Percentiles rank a stretch among this genome's conserved stretches.
Evolutionary conservation across 1,140 invertebrate species (phyloP).

Genomic region (Rhopalosiphum padi): DNA sequence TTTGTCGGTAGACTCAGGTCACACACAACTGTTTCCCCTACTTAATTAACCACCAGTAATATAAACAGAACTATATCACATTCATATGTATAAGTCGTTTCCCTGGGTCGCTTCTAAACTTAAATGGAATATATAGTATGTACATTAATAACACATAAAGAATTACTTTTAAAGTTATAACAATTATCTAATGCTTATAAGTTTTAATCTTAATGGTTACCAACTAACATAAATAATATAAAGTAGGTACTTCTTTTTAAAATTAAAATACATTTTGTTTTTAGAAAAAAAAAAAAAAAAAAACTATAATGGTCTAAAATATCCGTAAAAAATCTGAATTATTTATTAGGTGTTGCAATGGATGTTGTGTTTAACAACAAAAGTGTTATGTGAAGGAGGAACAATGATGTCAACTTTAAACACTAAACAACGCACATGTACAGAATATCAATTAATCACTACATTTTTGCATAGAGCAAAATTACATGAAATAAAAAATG

Average conservation of each 20-base stretch:
- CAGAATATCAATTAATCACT: slow-evolving; percentile 77
- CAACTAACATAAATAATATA: neutral
- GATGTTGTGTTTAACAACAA: slow-evolving; percentile 78
- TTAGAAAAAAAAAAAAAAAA: neutral
- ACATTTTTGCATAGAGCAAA: slow-evolving; percentile 73
- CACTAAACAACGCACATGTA: slow-evolving; percentile 68
- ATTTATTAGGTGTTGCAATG: slow-evolving; percentile 74
- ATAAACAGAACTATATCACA: too few species aligned
- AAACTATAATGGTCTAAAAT: neutral
- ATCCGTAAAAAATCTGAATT: neutral
- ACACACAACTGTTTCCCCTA: too few species aligned
- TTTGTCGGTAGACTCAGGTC: too few species aligned
- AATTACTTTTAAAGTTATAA: neutral
- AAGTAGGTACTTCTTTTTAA: neutral
- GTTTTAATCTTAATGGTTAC: neutral
- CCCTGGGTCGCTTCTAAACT: too few species aligned
- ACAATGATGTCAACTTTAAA: slow-evolving; percentile 60
- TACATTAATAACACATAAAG: too few species aligned
- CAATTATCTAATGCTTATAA: neutral
- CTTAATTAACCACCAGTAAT: too few species aligned
- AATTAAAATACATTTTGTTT: neutral
- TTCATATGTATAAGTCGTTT: too few species aligned
- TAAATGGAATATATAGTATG: too few species aligned
- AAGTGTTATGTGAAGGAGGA: slow-evolving; percentile 67
- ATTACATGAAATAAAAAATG: slow-evolving; percentile 69